Base-by-base conservation (phyloP, 2,888 invertebrate species). In the Tigriopus californicus region DNA sequence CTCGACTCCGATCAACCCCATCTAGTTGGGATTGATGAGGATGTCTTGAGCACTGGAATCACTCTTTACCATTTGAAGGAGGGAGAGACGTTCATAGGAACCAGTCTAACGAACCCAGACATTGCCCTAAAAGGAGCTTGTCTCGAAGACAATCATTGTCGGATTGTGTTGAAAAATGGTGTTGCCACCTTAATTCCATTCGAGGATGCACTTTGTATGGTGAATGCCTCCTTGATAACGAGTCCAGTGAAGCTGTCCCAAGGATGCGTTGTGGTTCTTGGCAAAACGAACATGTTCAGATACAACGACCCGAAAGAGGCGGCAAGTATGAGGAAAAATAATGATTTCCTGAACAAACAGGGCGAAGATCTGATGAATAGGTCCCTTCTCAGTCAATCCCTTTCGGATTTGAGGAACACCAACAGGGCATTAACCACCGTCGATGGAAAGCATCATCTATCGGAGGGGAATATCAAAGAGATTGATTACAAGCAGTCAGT, bases 1-100 rank as follows among this genome's bases (percentile, higher is more conserved):
- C 73, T 89, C 54, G 88, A 89, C 70, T 89, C 89, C 0, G 88
- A 89, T 68, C 82, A 85, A 77, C 91, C 91, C 0, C 91, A 92
- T 73, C 77, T 92, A 5, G 85, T 91, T 56, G 87, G 88, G 41
- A 89, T 91, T 64, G 90, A 90, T 67, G 90, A 90, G 67, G 88
- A 91, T 70, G 73, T 86, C 51, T 78, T 88, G 51, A 88, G 85
- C 61, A 91, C 91, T 0, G 91, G 91, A 0, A 88, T 92, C 33
- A 88, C 89, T 0, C 73, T 92, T 1, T 91, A 90, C 69, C 89
- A 90, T 71, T 74, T 91, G 24, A 89, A 88, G 76, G 81, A 80
- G 22, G 52, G 51, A 18, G 52, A 57, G 18, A 57, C 57, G 15
- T 12, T 46, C 1, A 57, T 57, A 12, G 57, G 57, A n/a, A 57